Evolutionary conservation across 1,140 invertebrate species (phyloP), one percentile per base, ranked within the genome.

Genomic region (Triops longicaudatus): DNA sequence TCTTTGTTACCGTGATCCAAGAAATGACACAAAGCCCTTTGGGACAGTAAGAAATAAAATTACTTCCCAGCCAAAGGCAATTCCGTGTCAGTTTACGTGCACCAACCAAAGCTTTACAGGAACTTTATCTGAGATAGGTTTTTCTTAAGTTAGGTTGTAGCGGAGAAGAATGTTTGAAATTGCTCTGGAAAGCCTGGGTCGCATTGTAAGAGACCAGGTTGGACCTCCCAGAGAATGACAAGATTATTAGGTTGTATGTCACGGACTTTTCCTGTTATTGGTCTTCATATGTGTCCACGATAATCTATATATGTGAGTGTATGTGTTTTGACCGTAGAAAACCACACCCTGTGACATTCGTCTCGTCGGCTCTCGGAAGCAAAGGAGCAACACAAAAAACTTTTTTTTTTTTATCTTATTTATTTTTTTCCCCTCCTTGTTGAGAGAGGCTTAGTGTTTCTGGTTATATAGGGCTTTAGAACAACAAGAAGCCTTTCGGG

Each of bases 251-350:
- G 50, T 14, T 63, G 50, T 63, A 63, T 63, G 50, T 63, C 50
- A 63, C 14, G 50, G 50, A 22, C 50, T 63, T 63, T 63, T 63
- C 50, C 50, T 63, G 50, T 63, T 63, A 63, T 63, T 63, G 50
- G 50, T 22, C 50, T 63, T 63, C 50, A 63, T 63, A 63, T 63
- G 50, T 63, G 50, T 63, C 50, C 14, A 63, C 50, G 4, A n/a
- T 63, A 12, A n/a, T 6, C 17, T n/a, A 6, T 63, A 63, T 63
- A 63, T 63, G 50, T 63, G 31, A 37, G 31, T 37, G 31, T 37
- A 37, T 2, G 50, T 44, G 17, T 22, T 17, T 63, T 63, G 17
- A n/a, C 0, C 22, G 22, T 63, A 63, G 50, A 17, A 22, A 63
- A 63, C 50, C 50, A 63, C 50, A 63, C 50, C 50, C 50, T 63